Conservation (phyloP, 2,888 invertebrate species). For the Luperina nickerlii region DNA sequence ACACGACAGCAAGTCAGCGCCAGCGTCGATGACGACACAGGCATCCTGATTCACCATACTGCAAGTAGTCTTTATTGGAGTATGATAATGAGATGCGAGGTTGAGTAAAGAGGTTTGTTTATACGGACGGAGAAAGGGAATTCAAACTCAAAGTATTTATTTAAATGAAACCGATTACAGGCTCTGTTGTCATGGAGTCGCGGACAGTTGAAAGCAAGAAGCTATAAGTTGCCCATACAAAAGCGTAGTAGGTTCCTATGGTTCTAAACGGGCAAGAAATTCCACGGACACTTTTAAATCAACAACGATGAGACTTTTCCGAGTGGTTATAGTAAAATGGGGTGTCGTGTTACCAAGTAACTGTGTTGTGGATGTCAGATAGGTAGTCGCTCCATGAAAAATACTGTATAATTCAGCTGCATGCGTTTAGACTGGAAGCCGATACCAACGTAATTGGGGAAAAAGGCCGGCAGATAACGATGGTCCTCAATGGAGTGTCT, state of each 20-base stretch:
- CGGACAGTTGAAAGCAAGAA: neutral
- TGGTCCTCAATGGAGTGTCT: neutral
- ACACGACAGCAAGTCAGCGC: conserved; percentile 5
- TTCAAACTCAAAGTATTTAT: neutral
- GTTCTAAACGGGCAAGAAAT: too few species aligned
- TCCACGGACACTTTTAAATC: too few species aligned
- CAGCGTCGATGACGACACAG: conserved; percentile 15
- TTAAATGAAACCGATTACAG: neutral
- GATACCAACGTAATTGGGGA: too few species aligned
- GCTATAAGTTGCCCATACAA: neutral
- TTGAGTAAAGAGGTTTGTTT: neutral
- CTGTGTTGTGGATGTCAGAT: neutral
- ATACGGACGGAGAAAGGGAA: neutral
- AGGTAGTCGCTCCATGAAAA: neutral
- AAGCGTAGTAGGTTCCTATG: neutral
- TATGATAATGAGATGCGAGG: neutral
- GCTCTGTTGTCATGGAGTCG: neutral
- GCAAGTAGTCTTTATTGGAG: neutral
- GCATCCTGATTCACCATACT: conserved; percentile 44
- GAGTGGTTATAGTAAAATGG: neutral
- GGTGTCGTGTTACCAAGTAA: neutral
- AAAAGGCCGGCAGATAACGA: too few species aligned
- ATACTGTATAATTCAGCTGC: too few species aligned
- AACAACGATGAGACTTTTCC: too few species aligned
- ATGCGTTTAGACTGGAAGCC: neutral